A percentile compares a stretch with the other conserved stretches of the same genome.
Evolutionary conservation across 2,113 vertebrate species (phyloP).

Genomic region (Aldabrachelys gigantea): DNA sequence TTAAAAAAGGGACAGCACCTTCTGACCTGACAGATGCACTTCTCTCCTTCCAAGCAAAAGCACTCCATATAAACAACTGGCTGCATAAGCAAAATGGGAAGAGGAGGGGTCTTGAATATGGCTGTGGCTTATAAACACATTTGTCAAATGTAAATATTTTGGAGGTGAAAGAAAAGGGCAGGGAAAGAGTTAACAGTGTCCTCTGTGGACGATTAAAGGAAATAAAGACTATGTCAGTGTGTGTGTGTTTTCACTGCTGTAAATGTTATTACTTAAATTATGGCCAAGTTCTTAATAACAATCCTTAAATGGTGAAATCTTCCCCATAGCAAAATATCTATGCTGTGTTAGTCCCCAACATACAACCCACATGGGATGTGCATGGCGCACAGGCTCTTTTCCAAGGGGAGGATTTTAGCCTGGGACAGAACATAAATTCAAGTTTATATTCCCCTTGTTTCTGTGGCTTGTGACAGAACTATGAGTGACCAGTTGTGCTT

Average conservation of each 20-base stretch:
- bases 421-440: too few relatives aligned
- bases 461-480: background rate
- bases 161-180: background rate
- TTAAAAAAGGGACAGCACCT: background rate
- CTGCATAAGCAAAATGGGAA: too few relatives aligned
- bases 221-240: background rate
- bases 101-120: background rate
- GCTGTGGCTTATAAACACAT: background rate
- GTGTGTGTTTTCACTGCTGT: background rate
- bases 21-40: background rate
- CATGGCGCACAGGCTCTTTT: background rate
- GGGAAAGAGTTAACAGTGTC: background rate
- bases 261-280: background rate
- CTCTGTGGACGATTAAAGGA: background rate
- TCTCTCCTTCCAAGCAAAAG: background rate
- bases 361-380: background rate
- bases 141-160: background rate
- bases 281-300: background rate
- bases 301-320: background rate
- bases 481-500: background rate
- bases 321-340: background rate
- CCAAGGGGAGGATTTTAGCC: background rate
- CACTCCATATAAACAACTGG: background rate
- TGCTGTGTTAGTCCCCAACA: background rate
- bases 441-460: background rate